Percentiles rank a stretch among this genome's conserved stretches.
Conservation (phyloP, 2,888 invertebrate genomes). For the Heliconius ethilla region DNA sequence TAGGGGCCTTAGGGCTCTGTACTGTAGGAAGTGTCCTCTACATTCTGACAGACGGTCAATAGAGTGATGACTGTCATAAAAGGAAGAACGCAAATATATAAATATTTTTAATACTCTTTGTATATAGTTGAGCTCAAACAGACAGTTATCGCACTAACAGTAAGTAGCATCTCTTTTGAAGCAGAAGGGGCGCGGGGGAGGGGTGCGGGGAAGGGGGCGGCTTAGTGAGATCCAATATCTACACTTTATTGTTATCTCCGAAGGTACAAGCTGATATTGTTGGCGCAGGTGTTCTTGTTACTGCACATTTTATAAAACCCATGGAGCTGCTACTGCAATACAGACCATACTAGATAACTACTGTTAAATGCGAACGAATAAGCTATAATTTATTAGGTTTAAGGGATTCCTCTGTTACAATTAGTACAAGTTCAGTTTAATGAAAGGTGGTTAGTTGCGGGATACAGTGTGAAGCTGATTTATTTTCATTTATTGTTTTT, state of each 20-base stretch:
- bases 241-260: conserved; percentile 28
- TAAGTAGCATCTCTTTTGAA: neutral
- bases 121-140: too few relatives aligned
- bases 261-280: conserved; percentile 34
- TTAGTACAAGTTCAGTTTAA: neutral
- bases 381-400: neutral
- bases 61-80: too few relatives aligned
- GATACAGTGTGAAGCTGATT: too few relatives aligned
- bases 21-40: too few relatives aligned
- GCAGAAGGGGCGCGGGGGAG: neutral
- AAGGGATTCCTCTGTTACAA: neutral
- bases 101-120: too few relatives aligned
- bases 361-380: neutral
- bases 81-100: too few relatives aligned
- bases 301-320: conserved; percentile 28
- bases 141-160: too few relatives aligned
- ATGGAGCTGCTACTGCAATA: conserved; percentile 27
- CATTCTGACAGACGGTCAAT: too few relatives aligned
- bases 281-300: conserved; percentile 32
- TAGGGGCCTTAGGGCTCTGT: too few relatives aligned
- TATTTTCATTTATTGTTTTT: too few relatives aligned
- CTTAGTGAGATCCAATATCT: conserved; percentile 33
- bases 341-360: conserved; percentile 8
- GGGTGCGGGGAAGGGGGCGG: neutral
- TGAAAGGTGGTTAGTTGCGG: too few relatives aligned